These are phyloP conservation scores for Ceratina australensis DNA, from an alignment of 1,140 invertebrate species.

Conservation along the genomic window DNA sequence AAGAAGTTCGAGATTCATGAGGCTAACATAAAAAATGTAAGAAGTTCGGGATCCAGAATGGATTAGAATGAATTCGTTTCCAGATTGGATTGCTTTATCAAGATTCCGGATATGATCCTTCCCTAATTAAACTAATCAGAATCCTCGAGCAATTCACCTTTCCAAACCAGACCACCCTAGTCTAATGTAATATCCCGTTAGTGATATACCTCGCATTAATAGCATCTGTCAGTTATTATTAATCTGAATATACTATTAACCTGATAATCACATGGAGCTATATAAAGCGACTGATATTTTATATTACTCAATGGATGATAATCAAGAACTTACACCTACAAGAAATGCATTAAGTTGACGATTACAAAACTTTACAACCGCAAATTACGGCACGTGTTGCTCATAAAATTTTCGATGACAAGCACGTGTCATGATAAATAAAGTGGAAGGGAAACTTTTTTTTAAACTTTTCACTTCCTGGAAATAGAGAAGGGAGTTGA, in stretches of 20 bases:
- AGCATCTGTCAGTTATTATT: too few relatives aligned
- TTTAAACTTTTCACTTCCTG: neutral
- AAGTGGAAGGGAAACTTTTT: neutral
- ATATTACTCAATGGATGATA: too few relatives aligned
- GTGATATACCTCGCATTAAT: too few relatives aligned
- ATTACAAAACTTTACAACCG: too few relatives aligned
- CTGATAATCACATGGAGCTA: too few relatives aligned
- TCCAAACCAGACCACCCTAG: neutral
- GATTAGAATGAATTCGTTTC: neutral
- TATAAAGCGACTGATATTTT: too few relatives aligned
- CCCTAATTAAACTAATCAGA: constrained; percentile 4
- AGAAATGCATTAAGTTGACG: too few relatives aligned
- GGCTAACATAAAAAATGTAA: neutral
- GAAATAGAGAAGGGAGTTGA: neutral
- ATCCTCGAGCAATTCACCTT: neutral
- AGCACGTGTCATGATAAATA: neutral
- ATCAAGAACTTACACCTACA: too few relatives aligned
- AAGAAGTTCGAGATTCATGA: neutral
- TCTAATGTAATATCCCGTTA: neutral
- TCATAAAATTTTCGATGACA: too few relatives aligned
- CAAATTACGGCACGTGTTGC: too few relatives aligned
- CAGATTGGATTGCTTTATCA: neutral
- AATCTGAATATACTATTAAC: too few relatives aligned
- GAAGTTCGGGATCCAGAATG: neutral
- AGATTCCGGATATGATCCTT: neutral